Evolutionary conservation across 92 coral and sea anemone species (phyloP).

Genomic region (Ricordea florida): DNA sequence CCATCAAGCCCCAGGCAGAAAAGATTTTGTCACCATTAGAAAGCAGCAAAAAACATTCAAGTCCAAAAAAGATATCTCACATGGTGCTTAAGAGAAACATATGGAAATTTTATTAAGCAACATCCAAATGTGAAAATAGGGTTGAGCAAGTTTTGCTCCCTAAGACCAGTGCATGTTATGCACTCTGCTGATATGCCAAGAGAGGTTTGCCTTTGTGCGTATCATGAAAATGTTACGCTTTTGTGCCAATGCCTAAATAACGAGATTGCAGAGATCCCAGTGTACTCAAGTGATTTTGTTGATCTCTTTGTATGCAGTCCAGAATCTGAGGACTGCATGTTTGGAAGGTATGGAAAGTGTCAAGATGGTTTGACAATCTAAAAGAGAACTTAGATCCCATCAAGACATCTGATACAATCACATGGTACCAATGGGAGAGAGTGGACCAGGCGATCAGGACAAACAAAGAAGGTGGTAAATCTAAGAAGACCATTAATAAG

Average conservation of each 20-base stretch:
- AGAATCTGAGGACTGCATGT: conserved; percentile 24
- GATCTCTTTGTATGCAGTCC: conserved; percentile 27
- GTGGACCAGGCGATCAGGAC: conserved; percentile 1
- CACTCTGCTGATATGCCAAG: conserved; percentile 21
- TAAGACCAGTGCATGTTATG: conserved; percentile 51
- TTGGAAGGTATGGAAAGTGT: conserved; percentile 33
- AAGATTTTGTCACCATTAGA: too few species aligned
- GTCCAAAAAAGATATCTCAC: too few species aligned
- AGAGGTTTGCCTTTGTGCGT: conserved; percentile 37
- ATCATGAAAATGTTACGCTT: conserved; percentile 42
- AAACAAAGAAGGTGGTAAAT: conserved; percentile 20
- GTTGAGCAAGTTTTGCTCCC: conserved; percentile 50
- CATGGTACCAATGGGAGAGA: conserved; percentile 40
- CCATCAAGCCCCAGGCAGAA: too few species aligned
- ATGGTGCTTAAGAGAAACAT: too few species aligned
- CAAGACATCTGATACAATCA: not conserved
- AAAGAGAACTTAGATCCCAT: not conserved
- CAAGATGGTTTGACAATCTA: conserved; percentile 31
- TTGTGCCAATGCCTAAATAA: conserved; percentile 33
- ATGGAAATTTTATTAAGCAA: too few species aligned
- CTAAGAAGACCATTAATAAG: conserved; percentile 4
- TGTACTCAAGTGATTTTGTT: conserved; percentile 15
- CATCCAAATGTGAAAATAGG: conserved; percentile 40
- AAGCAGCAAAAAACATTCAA: too few species aligned
- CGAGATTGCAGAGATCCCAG: conserved; percentile 7